Base-by-base conservation (phyloP, 53 echinoderm and acorn worm genomes). In the Holothuria leucospilota region DNA sequence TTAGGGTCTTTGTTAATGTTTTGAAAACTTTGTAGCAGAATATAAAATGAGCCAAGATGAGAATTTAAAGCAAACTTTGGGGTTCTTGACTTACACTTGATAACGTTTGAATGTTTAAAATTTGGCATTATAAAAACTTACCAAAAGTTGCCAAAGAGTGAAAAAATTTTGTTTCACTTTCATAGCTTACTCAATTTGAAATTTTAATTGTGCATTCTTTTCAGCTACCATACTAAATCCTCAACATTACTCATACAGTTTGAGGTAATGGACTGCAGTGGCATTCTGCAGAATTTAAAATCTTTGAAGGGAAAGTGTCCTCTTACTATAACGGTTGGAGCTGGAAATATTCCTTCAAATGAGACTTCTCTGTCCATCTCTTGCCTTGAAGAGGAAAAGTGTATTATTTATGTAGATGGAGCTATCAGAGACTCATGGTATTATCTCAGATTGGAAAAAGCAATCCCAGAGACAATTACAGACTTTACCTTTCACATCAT, bases 381-480 rank as follows among this genome's bases (percentile, higher is more conserved):
- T 7, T 56, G 56, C 8, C 18, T 2, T 18, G 30, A 39, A 72
- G 5, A 39, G 42, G 13, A 72, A 14, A 16, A 39, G 28, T 59
- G 73, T 58, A 12, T 18, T 21, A 25, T 59, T 53, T 23, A 61
- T 9, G 89, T 89, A 0, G 34, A 73, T 29, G 66, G 59, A 16
- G 64, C 77, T 66, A 15, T 68, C 12, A 65, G 69, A 56, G 82
- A 85, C 64, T 68, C 62, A 0, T 96, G 96, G 96, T 96, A 96
- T 74, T 96, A 96, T 68, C 61, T 96, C 51, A 80, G 78, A 20
- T 73, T 96, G 21, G 82, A 86, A 27, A 87, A 90, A 63, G 29
- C 62, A 26, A 63, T 72, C 5, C 1, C 20, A 1, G 78, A 84
- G 16, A n/a, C 23, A 16, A 64, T 52, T 51, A 24, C 62, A 8